Evolutionary conservation across 1,140 invertebrate genomes (phyloP).

Genomic region (Pseudomyrmex flavicornis): DNA sequence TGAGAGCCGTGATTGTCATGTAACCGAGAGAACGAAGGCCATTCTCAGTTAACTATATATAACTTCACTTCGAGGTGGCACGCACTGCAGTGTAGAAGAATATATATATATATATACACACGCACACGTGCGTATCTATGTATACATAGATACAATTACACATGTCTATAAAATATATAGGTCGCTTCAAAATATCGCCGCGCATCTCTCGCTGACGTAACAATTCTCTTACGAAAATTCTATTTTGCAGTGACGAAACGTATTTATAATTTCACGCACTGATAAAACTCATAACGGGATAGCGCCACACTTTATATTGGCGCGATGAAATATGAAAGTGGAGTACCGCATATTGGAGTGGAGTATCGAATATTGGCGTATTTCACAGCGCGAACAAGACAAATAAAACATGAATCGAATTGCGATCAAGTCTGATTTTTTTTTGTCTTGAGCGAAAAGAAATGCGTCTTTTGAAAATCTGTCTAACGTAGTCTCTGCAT

Average conservation of each 20-base stretch:
- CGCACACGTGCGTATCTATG: not conserved
- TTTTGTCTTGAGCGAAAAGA: not conserved
- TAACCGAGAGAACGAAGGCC: slow-evolving; percentile 68
- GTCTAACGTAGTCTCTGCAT: not conserved
- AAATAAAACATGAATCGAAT: not conserved
- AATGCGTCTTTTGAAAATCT: slow-evolving; percentile 3
- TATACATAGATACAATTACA: not conserved
- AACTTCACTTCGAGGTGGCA: slow-evolving; percentile 39
- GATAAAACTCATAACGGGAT: slow-evolving; percentile 19
- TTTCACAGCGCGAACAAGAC: not conserved
- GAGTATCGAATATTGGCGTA: not conserved
- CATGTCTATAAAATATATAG: slow-evolving; percentile 48
- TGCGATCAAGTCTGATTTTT: not conserved
- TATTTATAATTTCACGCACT: slow-evolving; percentile 20
- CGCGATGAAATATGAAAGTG: not conserved
- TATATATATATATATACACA: not conserved
- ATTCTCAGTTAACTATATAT: slow-evolving; percentile 64
- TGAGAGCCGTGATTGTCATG: slow-evolving; percentile 68
- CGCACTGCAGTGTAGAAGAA: not conserved
- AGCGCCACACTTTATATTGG: slow-evolving; percentile 13
- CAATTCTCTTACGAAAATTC: slow-evolving; percentile 36
- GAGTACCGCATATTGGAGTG: no score
- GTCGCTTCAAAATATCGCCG: slow-evolving; percentile 36
- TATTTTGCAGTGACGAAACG: slow-evolving; percentile 14
- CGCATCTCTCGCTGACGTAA: slow-evolving; percentile 7